A percentile compares a stretch with the other conserved stretches of the same genome.
Conservation (phyloP, 2,113 vertebrate species). For the Choloepus hoffmanni region DNA sequence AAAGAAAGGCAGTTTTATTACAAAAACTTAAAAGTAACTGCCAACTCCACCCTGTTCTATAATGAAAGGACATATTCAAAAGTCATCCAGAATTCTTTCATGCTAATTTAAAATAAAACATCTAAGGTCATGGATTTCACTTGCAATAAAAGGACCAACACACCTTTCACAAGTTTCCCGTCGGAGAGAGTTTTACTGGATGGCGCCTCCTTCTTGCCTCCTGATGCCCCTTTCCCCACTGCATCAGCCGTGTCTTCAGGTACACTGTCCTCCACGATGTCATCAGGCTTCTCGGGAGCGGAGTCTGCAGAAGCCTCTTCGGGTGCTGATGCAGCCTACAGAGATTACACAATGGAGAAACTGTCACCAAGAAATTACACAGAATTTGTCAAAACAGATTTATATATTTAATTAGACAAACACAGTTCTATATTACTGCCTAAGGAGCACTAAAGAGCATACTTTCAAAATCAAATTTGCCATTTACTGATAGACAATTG, state of each 20-base stretch:
- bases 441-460: not conserved
- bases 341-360: not conserved
- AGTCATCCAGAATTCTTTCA: not conserved
- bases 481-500: not conserved
- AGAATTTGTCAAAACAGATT: not conserved
- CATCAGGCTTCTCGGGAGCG: constrained; percentile 51
- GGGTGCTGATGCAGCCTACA: constrained; percentile 80
- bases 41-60: not conserved
- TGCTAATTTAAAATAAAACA: not conserved
- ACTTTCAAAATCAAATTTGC: not conserved
- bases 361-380: fast-evolving
- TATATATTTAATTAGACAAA: not conserved
- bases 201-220: constrained; percentile 81
- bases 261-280: constrained; percentile 71
- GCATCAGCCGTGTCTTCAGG: constrained; percentile 80
- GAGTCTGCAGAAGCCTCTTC: constrained; percentile 83
- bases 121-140: not conserved
- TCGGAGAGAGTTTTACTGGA: constrained; percentile 83
- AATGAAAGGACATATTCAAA: not conserved
- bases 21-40: too few species aligned
- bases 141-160: fast-evolving
- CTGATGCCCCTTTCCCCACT: constrained; percentile 64
- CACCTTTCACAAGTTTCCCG: constrained; percentile 91
- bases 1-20: not conserved
- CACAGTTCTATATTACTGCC: not conserved